phyloP scores from a whole-genome alignment of 2,888 invertebrate genomes.

The Caenorhabditis japonica region DNA sequence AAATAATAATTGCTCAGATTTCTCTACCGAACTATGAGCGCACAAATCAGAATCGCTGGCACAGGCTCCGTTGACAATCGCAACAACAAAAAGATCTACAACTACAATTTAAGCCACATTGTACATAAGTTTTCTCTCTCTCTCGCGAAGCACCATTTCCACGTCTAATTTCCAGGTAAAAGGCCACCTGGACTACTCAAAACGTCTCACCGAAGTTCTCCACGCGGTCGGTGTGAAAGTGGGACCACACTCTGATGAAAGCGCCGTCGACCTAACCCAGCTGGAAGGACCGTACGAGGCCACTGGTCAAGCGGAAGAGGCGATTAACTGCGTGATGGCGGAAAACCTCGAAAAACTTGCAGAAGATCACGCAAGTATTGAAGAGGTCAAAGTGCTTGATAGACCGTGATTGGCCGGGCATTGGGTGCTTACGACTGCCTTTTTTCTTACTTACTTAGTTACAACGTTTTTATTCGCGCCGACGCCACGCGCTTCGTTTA shows the following conservation, averaged over 20 bases:
- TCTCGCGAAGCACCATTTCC: not conserved
- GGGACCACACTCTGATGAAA: slow-evolving; percentile 55
- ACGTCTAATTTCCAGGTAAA: slow-evolving; percentile 64
- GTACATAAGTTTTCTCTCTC: slow-evolving; percentile 75
- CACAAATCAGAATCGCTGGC: slow-evolving; percentile 82
- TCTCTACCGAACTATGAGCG: slow-evolving; percentile 82
- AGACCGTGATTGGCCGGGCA: not conserved
- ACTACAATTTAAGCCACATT: slow-evolving; percentile 82
- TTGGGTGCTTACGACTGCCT: no score
- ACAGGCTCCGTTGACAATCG: slow-evolving; percentile 80
- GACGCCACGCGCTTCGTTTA: no score
- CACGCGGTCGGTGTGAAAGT: slow-evolving; percentile 70
- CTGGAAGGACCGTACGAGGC: slow-evolving; percentile 24
- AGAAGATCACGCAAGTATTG: not conserved
- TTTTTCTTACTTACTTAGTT: no score
- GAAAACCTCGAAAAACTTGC: not conserved
- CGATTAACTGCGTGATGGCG: slow-evolving; percentile 17
- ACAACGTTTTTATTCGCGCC: no score
- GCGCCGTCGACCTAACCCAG: slow-evolving; percentile 33
- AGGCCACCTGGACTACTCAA: slow-evolving; percentile 76
- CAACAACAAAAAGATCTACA: slow-evolving; percentile 80
- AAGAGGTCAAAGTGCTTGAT: slow-evolving; percentile 34
- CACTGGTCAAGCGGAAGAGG: slow-evolving; percentile 33
- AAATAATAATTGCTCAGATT: slow-evolving; percentile 77
- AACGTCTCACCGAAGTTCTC: slow-evolving; percentile 72